phyloP scores from a whole-genome alignment of 2,113 vertebrate genomes.

The Nycticebus coucang region DNA sequence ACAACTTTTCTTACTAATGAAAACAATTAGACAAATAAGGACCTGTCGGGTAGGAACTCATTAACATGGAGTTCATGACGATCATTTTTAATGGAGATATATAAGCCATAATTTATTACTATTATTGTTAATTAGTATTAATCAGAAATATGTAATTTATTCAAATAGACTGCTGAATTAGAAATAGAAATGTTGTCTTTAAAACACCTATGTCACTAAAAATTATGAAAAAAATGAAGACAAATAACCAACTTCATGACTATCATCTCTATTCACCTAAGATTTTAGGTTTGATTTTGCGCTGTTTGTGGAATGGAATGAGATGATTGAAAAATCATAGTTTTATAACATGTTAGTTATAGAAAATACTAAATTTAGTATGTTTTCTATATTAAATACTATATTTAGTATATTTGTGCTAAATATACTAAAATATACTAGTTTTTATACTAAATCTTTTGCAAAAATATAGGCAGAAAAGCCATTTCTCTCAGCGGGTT shows the following conservation, averaged over 20 bases:
- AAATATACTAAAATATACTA: too few species aligned
- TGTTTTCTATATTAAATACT: too few species aligned
- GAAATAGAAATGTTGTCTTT: slow-evolving; percentile 25
- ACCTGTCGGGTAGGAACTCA: slow-evolving; percentile 7
- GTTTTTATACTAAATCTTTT: slow-evolving; percentile 28
- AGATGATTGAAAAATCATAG: background rate
- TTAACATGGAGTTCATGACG: background rate
- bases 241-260: background rate
- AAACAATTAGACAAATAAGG: slow-evolving; percentile 28
- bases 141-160: background rate
- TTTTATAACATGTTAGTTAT: background rate
- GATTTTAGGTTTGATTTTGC: slow-evolving; percentile 2
- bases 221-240: slow-evolving; percentile 12
- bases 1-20: slow-evolving; percentile 27
- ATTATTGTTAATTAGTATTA: background rate
- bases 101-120: background rate
- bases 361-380: too few species aligned
- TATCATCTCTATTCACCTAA: background rate
- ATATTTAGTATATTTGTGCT: too few species aligned
- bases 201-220: slow-evolving; percentile 28
- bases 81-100: slow-evolving; percentile 39
- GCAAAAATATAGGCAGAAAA: background rate
- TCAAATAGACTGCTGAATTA: background rate
- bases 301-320: background rate
- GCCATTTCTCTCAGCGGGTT: background rate